phyloP scores from a whole-genome alignment of 2,888 invertebrate genomes.

The Coenonympha arcania region DNA sequence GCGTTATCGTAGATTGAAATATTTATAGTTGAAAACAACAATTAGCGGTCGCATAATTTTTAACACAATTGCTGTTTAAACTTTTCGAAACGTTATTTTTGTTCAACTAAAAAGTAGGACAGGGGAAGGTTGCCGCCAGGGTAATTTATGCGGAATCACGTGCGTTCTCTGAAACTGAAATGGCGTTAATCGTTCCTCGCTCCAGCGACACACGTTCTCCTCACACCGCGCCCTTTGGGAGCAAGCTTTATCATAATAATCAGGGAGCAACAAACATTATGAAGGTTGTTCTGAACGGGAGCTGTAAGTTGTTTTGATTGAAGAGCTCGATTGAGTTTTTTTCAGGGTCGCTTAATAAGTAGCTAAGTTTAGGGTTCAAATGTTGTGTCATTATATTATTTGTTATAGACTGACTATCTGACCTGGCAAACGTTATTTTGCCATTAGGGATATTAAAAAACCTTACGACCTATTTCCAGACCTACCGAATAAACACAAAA shows the following conservation, averaged over 20 bases:
- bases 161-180: slow-evolving; percentile 42
- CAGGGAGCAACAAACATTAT: not conserved
- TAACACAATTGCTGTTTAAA: not conserved
- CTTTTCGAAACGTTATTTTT: not conserved
- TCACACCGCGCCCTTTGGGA: not conserved
- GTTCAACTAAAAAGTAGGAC: not conserved
- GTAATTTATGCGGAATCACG: slow-evolving; percentile 57
- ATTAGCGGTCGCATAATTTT: too few relatives aligned
- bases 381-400: too few relatives aligned
- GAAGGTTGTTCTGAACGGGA: not conserved
- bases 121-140: not conserved
- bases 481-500: too few relatives aligned
- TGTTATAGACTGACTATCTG: too few relatives aligned
- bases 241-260: not conserved
- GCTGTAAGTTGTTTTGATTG: too few relatives aligned
- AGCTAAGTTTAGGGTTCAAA: too few relatives aligned
- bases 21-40: too few relatives aligned
- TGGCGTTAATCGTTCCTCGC: slow-evolving; percentile 27
- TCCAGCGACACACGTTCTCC: slow-evolving; percentile 24
- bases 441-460: too few relatives aligned
- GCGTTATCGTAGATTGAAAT: too few relatives aligned
- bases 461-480: too few relatives aligned
- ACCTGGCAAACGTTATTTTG: too few relatives aligned
- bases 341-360: too few relatives aligned
- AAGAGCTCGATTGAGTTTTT: not conserved